Evolutionary conservation across 2,888 invertebrate species (phyloP).

Genomic region (Microdon myrmicae): DNA sequence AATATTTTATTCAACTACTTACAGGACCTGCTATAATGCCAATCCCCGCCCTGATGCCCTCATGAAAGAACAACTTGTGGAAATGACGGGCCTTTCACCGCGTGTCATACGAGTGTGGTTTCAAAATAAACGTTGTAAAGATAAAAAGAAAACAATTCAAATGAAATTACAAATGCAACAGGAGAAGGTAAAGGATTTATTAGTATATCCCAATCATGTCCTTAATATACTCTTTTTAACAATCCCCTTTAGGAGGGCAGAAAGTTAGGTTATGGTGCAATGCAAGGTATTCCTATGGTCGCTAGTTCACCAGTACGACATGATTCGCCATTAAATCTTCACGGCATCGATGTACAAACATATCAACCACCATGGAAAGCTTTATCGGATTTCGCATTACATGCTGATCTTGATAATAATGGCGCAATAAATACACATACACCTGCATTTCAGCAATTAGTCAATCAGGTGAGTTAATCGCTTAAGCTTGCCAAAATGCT

Average conservation of each 20-base stretch:
- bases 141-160: constrained; percentile 95
- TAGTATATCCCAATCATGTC: neutral
- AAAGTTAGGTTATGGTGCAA: constrained; percentile 90
- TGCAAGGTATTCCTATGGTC: constrained; percentile 98
- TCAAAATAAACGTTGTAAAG: constrained; percentile 97
- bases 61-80: constrained; percentile 99
- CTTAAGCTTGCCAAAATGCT: no score
- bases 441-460: constrained; percentile 95
- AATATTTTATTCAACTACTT: no score
- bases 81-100: constrained; percentile 97
- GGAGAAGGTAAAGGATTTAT: constrained; percentile 95
- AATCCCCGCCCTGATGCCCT: constrained; percentile 98
- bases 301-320: constrained; percentile 93
- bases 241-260: constrained; percentile 85
- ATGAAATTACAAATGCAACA: constrained; percentile 98
- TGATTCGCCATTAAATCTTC: constrained; percentile 86
- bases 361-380: constrained; percentile 99
- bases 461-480: constrained; percentile 81
- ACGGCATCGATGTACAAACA: constrained; percentile 86
- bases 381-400: constrained; percentile 93
- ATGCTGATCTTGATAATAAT: constrained; percentile 85
- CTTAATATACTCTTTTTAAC: constrained; percentile 52
- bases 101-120: constrained; percentile 99
- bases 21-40: constrained; percentile 92
- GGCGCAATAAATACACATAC: constrained; percentile 83